phyloP scores from a whole-genome alignment of 2,113 vertebrate species.

The Pandion haliaetus region DNA sequence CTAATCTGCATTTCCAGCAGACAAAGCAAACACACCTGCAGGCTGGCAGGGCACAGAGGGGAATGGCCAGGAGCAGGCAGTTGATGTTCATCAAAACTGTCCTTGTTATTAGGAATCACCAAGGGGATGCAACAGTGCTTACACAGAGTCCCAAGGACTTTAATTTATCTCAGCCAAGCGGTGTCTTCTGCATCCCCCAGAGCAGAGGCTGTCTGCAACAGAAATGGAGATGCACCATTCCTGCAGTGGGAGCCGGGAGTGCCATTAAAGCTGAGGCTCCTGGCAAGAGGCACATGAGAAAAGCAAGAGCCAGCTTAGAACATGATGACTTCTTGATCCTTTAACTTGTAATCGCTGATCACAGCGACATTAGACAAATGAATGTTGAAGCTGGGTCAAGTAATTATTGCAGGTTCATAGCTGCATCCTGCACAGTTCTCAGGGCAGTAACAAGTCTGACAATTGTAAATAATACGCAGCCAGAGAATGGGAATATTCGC shows the following conservation, averaged over 20 bases:
- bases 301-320: not conserved
- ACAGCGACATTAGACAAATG: not conserved
- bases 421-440: not conserved
- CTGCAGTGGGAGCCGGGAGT: rapidly evolving
- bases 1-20: not conserved
- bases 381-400: not conserved
- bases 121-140: not conserved
- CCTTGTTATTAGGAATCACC: not conserved
- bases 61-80: not conserved
- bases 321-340: not conserved
- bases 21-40: not conserved
- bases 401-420: not conserved
- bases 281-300: not conserved
- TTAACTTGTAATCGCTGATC: not conserved
- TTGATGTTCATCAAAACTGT: too few species aligned
- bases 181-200: not conserved
- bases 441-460: not conserved
- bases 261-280: not conserved
- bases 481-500: not conserved
- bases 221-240: not conserved
- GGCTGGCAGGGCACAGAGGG: not conserved
- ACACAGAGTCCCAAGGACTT: not conserved
- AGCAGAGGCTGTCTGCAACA: not conserved
- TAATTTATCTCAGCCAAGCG: not conserved
- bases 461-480: not conserved